Percentiles rank a stretch among this genome's conserved stretches.
phyloP scores from a whole-genome alignment of 2,888 invertebrate genomes.

The Nomada lathburiana region DNA sequence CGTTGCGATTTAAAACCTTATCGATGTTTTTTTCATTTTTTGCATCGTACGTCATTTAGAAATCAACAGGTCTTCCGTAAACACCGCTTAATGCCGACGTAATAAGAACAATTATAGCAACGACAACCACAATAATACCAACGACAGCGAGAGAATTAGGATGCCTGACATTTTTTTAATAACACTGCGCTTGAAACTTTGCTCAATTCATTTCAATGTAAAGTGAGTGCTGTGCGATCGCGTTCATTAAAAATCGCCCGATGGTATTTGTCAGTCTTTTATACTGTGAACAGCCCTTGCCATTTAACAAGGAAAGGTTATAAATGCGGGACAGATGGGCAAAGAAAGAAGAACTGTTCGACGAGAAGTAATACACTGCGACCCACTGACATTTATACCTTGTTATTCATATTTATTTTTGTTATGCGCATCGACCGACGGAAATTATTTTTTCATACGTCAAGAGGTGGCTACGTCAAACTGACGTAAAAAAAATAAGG shows the following conservation, averaged over 20 bases:
- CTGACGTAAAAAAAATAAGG: neutral
- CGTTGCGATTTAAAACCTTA: no score
- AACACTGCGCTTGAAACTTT: no score
- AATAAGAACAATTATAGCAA: no score
- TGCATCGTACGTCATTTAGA: neutral
- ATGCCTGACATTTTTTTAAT: no score
- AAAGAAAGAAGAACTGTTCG: slow-evolving; percentile 30
- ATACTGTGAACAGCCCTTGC: neutral
- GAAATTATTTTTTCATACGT: slow-evolving; percentile 46
- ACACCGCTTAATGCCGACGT: neutral
- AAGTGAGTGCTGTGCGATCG: no score
- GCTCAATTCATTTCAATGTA: neutral
- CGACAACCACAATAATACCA: no score
- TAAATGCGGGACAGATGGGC: neutral
- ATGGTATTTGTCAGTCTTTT: neutral
- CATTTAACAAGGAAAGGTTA: slow-evolving; percentile 41
- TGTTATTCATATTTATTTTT: slow-evolving; percentile 59
- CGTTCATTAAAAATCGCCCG: neutral
- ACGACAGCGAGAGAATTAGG: no score
- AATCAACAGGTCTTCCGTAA: neutral
- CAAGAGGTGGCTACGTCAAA: slow-evolving; percentile 9
- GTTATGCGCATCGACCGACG: slow-evolving; percentile 33
- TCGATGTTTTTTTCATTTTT: no score
- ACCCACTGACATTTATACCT: slow-evolving; percentile 59
- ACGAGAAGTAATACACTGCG: slow-evolving; percentile 29